Evolutionary conservation across 2,888 invertebrate genomes (phyloP).

Genomic region (Daptonema setosum): DNA sequence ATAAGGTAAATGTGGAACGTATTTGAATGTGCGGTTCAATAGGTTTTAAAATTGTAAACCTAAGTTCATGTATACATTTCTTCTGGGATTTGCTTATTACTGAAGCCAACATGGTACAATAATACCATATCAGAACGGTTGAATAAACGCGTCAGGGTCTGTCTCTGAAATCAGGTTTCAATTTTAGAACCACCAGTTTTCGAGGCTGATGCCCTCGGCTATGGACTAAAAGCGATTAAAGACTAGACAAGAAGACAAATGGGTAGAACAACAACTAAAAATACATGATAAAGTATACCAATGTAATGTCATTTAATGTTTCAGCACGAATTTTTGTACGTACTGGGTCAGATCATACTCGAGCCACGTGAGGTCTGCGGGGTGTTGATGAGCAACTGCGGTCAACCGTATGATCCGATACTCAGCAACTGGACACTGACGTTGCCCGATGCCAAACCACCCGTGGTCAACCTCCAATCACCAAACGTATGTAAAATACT

Average conservation of each 20-base stretch:
- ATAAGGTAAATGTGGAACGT: neutral
- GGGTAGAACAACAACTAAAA: too few species aligned
- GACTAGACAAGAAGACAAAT: too few species aligned
- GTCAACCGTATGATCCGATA: conserved; percentile 13
- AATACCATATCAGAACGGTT: neutral
- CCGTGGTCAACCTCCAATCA: conserved; percentile 8
- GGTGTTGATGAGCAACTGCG: conserved; percentile 10
- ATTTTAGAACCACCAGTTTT: neutral
- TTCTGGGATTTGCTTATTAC: neutral
- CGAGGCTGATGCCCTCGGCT: neutral
- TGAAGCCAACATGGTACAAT: neutral
- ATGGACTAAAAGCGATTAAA: neutral
- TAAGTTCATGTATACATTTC: too few species aligned
- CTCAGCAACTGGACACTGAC: conserved; percentile 16
- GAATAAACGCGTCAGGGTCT: too few species aligned
- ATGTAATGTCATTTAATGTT: neutral
- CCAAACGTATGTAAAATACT: neutral
- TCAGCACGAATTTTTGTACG: neutral
- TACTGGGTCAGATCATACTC: neutral
- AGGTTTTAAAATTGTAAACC: too few species aligned
- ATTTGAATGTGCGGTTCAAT: too few species aligned
- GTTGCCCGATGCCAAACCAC: conserved; percentile 16
- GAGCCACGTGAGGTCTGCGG: conserved; percentile 4
- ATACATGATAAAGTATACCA: neutral
- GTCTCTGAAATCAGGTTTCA: too few species aligned